These are phyloP conservation scores for Paratilapia polleni DNA, from an alignment of 2,113 vertebrate genomes.

Conservation along the genomic window DNA sequence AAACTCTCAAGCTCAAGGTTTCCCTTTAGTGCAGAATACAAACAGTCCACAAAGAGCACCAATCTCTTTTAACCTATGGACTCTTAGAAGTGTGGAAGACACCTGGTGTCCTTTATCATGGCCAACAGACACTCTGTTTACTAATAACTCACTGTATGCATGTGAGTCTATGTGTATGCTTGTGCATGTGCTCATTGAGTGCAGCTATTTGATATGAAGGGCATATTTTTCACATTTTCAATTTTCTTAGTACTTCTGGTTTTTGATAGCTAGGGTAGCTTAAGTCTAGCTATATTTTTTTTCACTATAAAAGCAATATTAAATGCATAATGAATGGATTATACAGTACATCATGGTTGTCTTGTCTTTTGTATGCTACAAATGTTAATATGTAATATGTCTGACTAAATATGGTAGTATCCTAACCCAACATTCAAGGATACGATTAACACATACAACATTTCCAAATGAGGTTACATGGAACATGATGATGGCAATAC, in stretches of 20 bases:
- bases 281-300: background rate
- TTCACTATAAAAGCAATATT: background rate
- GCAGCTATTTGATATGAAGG: background rate
- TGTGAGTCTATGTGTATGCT: background rate
- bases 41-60: slow-evolving; percentile 11
- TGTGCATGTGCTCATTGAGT: background rate
- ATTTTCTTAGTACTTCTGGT: background rate
- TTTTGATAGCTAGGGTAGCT: no score
- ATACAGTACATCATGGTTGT: background rate
- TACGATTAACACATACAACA: background rate
- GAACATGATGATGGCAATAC: background rate
- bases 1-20: slow-evolving; percentile 54
- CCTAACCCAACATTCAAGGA: background rate
- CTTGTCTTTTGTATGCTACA: background rate
- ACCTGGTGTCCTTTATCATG: slow-evolving; percentile 44
- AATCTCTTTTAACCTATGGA: slow-evolving; percentile 27
- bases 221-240: background rate
- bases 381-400: background rate
- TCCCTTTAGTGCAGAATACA: slow-evolving; percentile 37
- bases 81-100: slow-evolving; percentile 17
- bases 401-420: background rate
- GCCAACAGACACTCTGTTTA: slow-evolving; percentile 41
- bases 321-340: background rate
- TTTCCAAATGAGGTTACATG: background rate
- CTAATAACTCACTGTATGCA: background rate